A percentile compares a stretch with the other conserved stretches of the same genome.
phyloP scores from a whole-genome alignment of 1,140 invertebrate genomes.

The Lasioglossum baleicum region DNA sequence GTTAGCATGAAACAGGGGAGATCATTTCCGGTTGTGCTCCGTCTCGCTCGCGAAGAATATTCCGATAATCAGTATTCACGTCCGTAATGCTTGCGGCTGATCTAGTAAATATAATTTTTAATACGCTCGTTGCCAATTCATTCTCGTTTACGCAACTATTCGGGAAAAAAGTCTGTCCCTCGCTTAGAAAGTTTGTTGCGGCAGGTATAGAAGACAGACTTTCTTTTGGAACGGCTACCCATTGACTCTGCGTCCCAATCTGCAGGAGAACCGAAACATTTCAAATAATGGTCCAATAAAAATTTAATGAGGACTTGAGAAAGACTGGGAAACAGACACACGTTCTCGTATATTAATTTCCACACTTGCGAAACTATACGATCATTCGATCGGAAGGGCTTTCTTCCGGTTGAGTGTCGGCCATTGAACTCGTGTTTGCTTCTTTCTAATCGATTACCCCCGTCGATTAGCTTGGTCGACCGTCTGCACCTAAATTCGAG shows the following conservation, averaged over 20 bases:
- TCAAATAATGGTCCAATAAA: too few relatives aligned
- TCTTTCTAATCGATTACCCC: conserved; percentile 38
- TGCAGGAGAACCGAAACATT: too few relatives aligned
- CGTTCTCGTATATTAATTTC: neutral
- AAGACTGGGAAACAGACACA: too few relatives aligned
- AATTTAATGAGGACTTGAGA: too few relatives aligned
- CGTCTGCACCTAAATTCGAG: conserved; percentile 19
- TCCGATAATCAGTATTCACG: conserved; percentile 16
- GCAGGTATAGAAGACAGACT: too few relatives aligned
- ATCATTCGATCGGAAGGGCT: neutral
- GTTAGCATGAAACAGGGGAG: conserved; percentile 45
- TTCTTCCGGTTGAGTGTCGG: neutral
- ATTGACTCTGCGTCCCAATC: too few relatives aligned
- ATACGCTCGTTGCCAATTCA: neutral
- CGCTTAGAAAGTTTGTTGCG: too few relatives aligned
- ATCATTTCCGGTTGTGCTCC: conserved; percentile 45
- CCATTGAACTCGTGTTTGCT: conserved; percentile 11
- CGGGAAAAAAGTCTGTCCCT: too few relatives aligned
- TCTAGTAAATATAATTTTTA: conserved; percentile 5
- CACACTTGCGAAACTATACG: neutral
- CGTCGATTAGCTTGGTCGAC: conserved; percentile 4
- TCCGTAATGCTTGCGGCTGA: too few relatives aligned
- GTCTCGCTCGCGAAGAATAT: conserved; percentile 1
- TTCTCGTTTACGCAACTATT: too few relatives aligned
- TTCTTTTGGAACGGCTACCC: too few relatives aligned